Percentiles rank a stretch among this genome's conserved stretches.
These are phyloP conservation scores for Dendrolimus kikuchii DNA, from an alignment of 1,140 invertebrate species.

Conservation along the genomic window DNA sequence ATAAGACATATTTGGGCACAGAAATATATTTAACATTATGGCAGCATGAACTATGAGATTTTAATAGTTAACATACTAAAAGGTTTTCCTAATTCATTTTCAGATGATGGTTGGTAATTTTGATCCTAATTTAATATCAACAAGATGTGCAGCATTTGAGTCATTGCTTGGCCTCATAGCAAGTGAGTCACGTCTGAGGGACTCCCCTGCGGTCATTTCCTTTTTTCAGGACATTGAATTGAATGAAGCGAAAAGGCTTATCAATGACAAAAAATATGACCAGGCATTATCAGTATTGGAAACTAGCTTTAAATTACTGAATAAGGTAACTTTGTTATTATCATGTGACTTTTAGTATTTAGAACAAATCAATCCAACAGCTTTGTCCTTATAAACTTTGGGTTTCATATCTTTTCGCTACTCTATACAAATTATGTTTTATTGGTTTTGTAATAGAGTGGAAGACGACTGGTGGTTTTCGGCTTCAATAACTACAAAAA, in stretches of 20 bases:
- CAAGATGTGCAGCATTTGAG: conserved; percentile 81
- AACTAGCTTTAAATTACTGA: conserved; percentile 80
- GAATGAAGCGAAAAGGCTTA: conserved; percentile 73
- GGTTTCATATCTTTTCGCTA: no score
- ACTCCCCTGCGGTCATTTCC: conserved; percentile 74
- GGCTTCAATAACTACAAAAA: no score
- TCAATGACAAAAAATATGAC: conserved; percentile 76
- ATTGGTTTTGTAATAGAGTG: no score
- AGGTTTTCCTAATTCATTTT: conserved; percentile 17
- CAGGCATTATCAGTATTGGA: conserved; percentile 78
- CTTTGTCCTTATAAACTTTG: no score
- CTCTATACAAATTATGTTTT: no score
- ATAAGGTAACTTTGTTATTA: conserved; percentile 69
- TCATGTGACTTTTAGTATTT: neutral
- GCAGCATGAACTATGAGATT: no score
- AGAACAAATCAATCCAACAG: neutral
- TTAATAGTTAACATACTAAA: no score
- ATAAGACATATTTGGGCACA: no score
- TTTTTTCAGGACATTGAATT: conserved; percentile 82
- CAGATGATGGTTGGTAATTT: conserved; percentile 83
- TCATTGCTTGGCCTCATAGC: conserved; percentile 76
- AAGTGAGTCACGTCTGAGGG: conserved; percentile 73
- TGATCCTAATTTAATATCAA: conserved; percentile 78
- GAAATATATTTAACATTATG: no score
- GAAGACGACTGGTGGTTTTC: no score